Base-by-base conservation (phyloP, 2,113 vertebrate genomes). In the Promerops cafer region DNA sequence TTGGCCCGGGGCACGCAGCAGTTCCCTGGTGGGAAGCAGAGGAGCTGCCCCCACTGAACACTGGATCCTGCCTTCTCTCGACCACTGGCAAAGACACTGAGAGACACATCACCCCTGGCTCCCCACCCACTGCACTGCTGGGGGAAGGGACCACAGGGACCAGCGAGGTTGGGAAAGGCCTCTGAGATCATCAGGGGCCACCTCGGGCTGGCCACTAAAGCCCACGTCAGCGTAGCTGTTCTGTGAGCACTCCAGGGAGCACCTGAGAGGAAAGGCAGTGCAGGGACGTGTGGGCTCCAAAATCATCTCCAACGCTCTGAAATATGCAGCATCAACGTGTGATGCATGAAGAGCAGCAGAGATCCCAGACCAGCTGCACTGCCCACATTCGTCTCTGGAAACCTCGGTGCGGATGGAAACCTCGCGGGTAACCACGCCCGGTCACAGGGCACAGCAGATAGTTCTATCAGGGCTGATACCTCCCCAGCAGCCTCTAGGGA, bases 301-400 rank as follows among this genome's bases (percentile, higher is more conserved):
- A 39, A 26, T 4, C n/a, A 17, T 1, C 45, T 3, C 22, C 60
- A 19, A 0, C 0, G 0, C 26, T 19, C 1, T 2, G 57, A 1
- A 37, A 27, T 0, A 2, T 1, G 7, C 14, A 14, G 0, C 5
- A 5, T 1, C 28, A 35, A 8, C 3, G 8, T 3, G 30, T 4
- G 59, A 14, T 1, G 40, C 0, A 0, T 0, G 20, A 21, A 3
- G 57, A 26, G 22, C 0, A 35, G 47, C 26, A 44, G 57, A 17
- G 7, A 17, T 0, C 64, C 39, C 42, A 27, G 27, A 2, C 0
- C 18, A 3, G 6, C 10, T 21, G 9, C 21, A 3, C 7, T 75
- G 78, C 74, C 37, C 83, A n/a, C n/a, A 3, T 1, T 11, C 2
- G 3, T 3, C 16, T 13, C 53, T 8, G 11, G 18, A 42, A 76